These are phyloP conservation scores for Gymnobelideus leadbeateri DNA, from an alignment of 2,113 vertebrate genomes.

Conservation along the genomic window DNA sequence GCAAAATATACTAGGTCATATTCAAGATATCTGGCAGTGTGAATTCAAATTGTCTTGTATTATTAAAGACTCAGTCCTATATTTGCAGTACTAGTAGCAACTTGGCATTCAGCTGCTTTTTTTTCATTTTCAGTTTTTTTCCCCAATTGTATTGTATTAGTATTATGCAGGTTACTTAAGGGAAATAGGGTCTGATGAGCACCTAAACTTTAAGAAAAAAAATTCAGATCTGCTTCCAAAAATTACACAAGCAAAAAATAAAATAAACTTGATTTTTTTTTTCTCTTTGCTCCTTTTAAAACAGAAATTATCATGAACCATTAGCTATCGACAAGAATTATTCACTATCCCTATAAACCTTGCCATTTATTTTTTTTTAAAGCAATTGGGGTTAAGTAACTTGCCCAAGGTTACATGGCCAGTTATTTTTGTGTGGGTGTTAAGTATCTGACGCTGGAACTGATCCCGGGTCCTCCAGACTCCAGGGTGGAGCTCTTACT, in stretches of 20 bases:
- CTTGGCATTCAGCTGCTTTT: neutral
- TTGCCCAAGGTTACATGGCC: too few species aligned
- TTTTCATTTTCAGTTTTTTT: neutral
- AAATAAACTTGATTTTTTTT: neutral
- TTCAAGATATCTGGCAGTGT: neutral
- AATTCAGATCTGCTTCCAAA: neutral
- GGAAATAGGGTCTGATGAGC: neutral
- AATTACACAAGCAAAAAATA: neutral
- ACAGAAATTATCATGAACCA: neutral
- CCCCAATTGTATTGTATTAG: neutral
- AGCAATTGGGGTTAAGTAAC: too few species aligned
- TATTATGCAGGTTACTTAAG: neutral
- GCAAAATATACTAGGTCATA: neutral
- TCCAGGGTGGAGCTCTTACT: too few species aligned
- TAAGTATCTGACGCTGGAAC: too few species aligned
- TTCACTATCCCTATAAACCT: neutral
- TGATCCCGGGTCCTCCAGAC: too few species aligned
- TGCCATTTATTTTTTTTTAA: too few species aligned
- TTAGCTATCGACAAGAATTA: neutral
- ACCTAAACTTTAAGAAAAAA: neutral
- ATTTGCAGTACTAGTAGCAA: neutral
- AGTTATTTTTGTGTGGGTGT: too few species aligned
- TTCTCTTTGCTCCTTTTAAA: neutral
- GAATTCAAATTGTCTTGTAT: neutral
- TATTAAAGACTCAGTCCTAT: neutral